Conservation (phyloP, 1,140 invertebrate genomes). For the Calliopsis andreniformis region DNA sequence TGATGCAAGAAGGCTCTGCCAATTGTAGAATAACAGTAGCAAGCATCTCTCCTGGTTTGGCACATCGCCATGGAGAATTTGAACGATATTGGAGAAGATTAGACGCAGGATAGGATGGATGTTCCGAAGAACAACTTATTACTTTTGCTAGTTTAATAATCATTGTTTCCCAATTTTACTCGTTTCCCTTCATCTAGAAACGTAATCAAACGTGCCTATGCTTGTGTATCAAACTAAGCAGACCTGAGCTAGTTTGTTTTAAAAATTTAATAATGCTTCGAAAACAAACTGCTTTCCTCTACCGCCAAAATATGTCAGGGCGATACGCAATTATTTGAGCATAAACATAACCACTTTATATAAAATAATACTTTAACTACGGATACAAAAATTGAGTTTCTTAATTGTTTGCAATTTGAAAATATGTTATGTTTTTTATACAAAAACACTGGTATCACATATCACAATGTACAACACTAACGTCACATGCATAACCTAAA, state of each 20-base stretch:
- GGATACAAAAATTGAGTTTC: neutral
- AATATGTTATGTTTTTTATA: too few species aligned
- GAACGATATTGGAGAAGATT: slow-evolving; percentile 73
- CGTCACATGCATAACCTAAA: too few species aligned
- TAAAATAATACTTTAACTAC: too few species aligned
- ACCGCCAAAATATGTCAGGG: slow-evolving; percentile 1
- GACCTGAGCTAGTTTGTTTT: neutral
- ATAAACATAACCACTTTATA: neutral
- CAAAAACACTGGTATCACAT: too few species aligned
- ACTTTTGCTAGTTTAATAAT: slow-evolving; percentile 76
- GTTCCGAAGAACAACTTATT: slow-evolving; percentile 77
- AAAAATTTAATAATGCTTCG: neutral
- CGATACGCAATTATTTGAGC: neutral
- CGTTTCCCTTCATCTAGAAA: neutral
- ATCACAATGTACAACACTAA: too few species aligned
- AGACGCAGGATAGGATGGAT: slow-evolving; percentile 72
- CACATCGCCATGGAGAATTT: slow-evolving; percentile 74
- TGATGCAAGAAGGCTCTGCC: slow-evolving; percentile 71
- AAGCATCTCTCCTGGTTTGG: slow-evolving; percentile 76
- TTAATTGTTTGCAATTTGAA: neutral
- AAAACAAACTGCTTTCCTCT: neutral
- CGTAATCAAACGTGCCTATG: neutral
- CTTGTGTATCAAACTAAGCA: neutral
- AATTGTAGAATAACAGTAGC: slow-evolving; percentile 74
- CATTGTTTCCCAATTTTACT: slow-evolving; percentile 62